A percentile compares a stretch with the other conserved stretches of the same genome.
These are phyloP conservation scores for Phenganax stokvisi DNA, from an alignment of 92 coral and sea anemone genomes.

Conservation along the genomic window DNA sequence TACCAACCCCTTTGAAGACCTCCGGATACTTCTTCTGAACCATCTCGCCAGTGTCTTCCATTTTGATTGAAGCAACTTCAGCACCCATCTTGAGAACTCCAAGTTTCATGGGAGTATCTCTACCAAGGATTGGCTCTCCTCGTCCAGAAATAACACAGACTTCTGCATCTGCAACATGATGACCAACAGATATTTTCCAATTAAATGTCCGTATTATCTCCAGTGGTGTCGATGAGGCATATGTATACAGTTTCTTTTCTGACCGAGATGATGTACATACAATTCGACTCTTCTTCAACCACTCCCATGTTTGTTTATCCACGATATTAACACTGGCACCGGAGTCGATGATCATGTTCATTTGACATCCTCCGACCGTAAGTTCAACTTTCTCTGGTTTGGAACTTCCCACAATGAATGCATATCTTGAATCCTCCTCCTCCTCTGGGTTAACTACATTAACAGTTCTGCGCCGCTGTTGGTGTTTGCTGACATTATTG, in stretches of 20 bases:
- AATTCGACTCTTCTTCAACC: constrained; percentile 42
- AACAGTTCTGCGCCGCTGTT: neutral
- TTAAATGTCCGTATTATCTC: constrained; percentile 40
- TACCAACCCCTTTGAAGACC: constrained; percentile 37
- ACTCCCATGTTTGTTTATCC: constrained; percentile 37
- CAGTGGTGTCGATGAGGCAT: constrained; percentile 41
- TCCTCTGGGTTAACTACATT: constrained; percentile 13
- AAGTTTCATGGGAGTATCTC: constrained; percentile 34
- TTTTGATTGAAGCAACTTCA: constrained; percentile 26
- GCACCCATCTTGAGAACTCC: constrained; percentile 41
- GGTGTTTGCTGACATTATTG: neutral
- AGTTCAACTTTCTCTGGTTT: constrained; percentile 24
- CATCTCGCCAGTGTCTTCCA: constrained; percentile 12
- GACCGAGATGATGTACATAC: constrained; percentile 37
- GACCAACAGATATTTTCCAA: constrained; percentile 28
- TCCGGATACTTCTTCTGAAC: constrained; percentile 37
- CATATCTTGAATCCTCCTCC: neutral
- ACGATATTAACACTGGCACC: constrained; percentile 41
- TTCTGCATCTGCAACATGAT: constrained; percentile 14
- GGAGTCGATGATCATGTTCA: constrained; percentile 34
- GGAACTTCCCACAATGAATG: neutral
- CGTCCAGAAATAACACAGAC: constrained; percentile 40
- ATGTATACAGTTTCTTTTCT: constrained; percentile 28
- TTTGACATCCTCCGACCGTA: constrained; percentile 30
- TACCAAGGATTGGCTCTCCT: constrained; percentile 40